These are phyloP conservation scores for Bombus huntii DNA, from an alignment of 1,140 invertebrate species.

Conservation along the genomic window DNA sequence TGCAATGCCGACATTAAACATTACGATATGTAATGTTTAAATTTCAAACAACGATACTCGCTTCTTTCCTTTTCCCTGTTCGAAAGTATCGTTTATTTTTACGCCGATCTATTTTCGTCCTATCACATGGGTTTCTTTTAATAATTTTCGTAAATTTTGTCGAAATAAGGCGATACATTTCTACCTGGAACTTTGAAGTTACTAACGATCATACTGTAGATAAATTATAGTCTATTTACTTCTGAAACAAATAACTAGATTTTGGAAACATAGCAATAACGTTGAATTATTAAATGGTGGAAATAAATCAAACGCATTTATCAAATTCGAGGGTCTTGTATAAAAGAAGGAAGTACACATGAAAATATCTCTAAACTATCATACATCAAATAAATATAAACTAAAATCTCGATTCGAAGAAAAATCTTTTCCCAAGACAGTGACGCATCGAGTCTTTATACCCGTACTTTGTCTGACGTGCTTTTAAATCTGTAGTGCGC, in stretches of 20 bases:
- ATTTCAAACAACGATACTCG: neutral
- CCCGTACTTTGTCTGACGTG: no score
- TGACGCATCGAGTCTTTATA: no score
- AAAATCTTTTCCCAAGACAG: neutral
- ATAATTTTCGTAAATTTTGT: slow-evolving; percentile 29
- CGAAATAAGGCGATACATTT: neutral
- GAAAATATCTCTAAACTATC: no score
- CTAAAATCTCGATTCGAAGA: neutral
- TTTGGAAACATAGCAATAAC: neutral
- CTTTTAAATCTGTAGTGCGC: neutral
- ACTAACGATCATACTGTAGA: no score
- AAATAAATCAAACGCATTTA: neutral
- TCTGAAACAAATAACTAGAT: neutral
- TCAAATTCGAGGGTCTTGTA: neutral
- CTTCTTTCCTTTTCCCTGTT: slow-evolving; percentile 1
- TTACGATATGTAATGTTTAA: neutral
- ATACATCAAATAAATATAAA: neutral
- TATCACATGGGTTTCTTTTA: slow-evolving; percentile 32
- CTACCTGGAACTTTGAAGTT: neutral
- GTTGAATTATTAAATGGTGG: neutral
- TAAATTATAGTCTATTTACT: neutral
- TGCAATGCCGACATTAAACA: no score
- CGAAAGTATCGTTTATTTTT: slow-evolving; percentile 43
- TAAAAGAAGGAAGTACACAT: neutral
- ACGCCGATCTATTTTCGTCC: slow-evolving; percentile 30